Evolutionary conservation across 1,140 invertebrate species (phyloP).

Genomic region (Hycleus cichorii): DNA sequence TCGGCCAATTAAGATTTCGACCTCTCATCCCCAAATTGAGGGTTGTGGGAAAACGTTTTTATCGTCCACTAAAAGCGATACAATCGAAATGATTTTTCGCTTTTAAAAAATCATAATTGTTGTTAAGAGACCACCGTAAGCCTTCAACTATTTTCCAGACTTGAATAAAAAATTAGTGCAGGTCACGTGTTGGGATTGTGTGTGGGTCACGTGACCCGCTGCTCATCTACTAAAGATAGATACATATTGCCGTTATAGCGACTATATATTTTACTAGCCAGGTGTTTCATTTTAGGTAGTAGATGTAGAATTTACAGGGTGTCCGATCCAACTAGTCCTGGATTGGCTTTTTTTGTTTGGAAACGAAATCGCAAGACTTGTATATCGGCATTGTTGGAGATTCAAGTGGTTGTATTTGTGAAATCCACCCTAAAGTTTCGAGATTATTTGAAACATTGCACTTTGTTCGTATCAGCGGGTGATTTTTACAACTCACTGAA

Average conservation of each 20-base stretch:
- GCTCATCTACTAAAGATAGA: not conserved
- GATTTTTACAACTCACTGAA: not conserved
- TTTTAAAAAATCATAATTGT: too few relatives aligned
- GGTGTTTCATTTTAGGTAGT: constrained; percentile 2
- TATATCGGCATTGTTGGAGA: too few relatives aligned
- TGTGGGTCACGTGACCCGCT: constrained; percentile 15
- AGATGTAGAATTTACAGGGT: not conserved
- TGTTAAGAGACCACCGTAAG: too few relatives aligned
- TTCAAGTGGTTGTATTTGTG: not conserved
- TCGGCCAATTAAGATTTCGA: too few relatives aligned
- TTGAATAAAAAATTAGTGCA: constrained; percentile 16
- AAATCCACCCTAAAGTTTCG: constrained; percentile 3
- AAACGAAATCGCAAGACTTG: too few relatives aligned
- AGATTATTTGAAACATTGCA: not conserved
- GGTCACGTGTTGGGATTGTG: constrained; percentile 9
- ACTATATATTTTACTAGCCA: constrained; percentile 1
- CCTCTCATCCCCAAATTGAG: too few relatives aligned
- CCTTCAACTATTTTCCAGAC: not conserved
- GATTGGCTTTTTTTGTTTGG: too few relatives aligned
- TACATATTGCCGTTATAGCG: constrained; percentile 3
- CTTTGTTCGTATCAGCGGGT: constrained; percentile 11
- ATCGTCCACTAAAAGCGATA: too few relatives aligned
- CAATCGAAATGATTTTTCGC: too few relatives aligned
- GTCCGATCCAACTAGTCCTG: too few relatives aligned
- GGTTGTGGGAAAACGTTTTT: too few relatives aligned